Evolutionary conservation across 2,888 invertebrate genomes (phyloP).

Genomic region (Agrotis puta): DNA sequence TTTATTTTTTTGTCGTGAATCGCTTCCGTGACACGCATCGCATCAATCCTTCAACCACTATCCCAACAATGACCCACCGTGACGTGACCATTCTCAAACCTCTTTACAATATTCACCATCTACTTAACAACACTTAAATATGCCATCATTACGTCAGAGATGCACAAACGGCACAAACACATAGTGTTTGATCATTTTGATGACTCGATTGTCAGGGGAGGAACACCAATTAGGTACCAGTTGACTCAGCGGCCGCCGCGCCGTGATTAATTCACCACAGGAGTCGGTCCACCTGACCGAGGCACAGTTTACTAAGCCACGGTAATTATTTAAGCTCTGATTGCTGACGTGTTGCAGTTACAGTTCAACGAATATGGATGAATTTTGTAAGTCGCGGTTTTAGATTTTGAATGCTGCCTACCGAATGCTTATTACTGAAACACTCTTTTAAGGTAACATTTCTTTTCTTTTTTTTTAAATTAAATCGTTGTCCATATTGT

Average conservation of each 20-base stretch:
- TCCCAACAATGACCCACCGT: too few relatives aligned
- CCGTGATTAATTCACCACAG: slow-evolving; percentile 81
- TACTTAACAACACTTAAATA: slow-evolving; percentile 34
- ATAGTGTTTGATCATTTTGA: slow-evolving; percentile 72
- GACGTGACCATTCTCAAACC: too few relatives aligned
- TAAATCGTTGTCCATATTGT: too few relatives aligned
- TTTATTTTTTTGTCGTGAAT: too few relatives aligned
- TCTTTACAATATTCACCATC: slow-evolving; percentile 16
- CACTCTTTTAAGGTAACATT: too few relatives aligned
- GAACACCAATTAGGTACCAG: slow-evolving; percentile 74
- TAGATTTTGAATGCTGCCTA: not conserved
- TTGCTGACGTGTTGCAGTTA: slow-evolving; percentile 60
- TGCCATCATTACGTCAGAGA: slow-evolving; percentile 53
- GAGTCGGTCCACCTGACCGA: slow-evolving; percentile 69
- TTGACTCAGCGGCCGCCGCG: slow-evolving; percentile 77
- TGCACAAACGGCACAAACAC: slow-evolving; percentile 50
- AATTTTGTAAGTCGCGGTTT: slow-evolving; percentile 14
- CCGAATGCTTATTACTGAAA: not conserved
- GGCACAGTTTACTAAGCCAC: slow-evolving; percentile 73
- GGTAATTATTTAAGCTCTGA: slow-evolving; percentile 73
- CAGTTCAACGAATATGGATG: slow-evolving; percentile 23
- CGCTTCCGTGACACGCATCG: too few relatives aligned
- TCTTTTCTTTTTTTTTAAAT: too few relatives aligned
- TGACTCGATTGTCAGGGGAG: slow-evolving; percentile 75
- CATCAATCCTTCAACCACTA: too few relatives aligned